Conservation (phyloP, 2,113 vertebrate species). For the Siphamia tubifer region DNA sequence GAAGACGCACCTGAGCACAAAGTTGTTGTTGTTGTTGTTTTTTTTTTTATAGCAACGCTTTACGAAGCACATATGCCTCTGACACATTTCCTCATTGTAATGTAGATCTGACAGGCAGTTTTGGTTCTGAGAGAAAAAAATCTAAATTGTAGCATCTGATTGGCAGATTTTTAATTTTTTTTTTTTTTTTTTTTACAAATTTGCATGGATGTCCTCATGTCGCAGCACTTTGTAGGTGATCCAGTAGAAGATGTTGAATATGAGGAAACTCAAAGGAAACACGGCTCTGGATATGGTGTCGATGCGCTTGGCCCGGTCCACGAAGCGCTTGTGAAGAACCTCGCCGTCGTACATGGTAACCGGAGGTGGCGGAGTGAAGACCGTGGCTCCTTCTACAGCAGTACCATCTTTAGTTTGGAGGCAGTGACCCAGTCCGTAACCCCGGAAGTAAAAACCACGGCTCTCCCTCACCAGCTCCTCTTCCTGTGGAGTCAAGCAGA, state of each 20-base stretch:
- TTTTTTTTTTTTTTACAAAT: too few species aligned
- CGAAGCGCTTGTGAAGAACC: constrained; percentile 77
- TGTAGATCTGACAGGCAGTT: constrained; percentile 71
- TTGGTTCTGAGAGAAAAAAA: constrained; percentile 52
- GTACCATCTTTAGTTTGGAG: constrained; percentile 82
- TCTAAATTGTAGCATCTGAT: constrained; percentile 17
- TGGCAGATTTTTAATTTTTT: constrained; percentile 14
- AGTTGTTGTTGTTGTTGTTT: too few species aligned
- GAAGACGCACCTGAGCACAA: constrained; percentile 74
- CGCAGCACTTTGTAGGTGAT: constrained; percentile 91
- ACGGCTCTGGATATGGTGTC: constrained; percentile 90
- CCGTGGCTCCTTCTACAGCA: constrained; percentile 68
- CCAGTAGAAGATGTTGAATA: constrained; percentile 97
- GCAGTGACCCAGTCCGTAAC: constrained; percentile 87
- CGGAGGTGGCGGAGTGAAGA: constrained; percentile 66
- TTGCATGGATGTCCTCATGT: constrained; percentile 87
- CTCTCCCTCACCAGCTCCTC: constrained; percentile 86
- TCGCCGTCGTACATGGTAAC: constrained; percentile 75
- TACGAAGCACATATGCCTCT: constrained; percentile 34
- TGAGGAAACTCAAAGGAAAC: constrained; percentile 92
- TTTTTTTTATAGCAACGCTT: constrained; percentile 45
- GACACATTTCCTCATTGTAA: constrained; percentile 48
- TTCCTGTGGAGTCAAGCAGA: constrained; percentile 73
- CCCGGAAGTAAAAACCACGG: constrained; percentile 86
- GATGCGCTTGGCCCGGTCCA: constrained; percentile 90